phyloP scores from a whole-genome alignment of 2,113 vertebrate species.

The Archilochus colubris region DNA sequence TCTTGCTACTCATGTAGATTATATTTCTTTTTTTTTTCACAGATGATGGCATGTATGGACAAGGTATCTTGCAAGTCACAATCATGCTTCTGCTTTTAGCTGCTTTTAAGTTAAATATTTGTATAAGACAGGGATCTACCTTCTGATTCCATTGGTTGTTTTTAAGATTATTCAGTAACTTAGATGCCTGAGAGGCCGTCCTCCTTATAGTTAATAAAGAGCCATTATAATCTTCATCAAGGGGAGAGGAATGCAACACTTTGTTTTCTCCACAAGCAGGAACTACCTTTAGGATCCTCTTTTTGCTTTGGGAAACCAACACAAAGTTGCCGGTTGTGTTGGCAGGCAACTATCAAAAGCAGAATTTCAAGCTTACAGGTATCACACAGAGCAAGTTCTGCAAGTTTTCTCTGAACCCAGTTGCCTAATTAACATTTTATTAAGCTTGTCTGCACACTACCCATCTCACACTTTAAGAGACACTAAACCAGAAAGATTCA shows the following conservation, averaged over 20 bases:
- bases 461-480: background rate
- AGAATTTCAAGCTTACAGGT: slow-evolving; percentile 15
- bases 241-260: accelerated
- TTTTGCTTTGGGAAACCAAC: background rate
- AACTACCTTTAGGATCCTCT: background rate
- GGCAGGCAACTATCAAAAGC: background rate
- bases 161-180: background rate
- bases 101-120: background rate
- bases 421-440: background rate
- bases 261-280: background rate
- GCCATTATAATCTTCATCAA: background rate
- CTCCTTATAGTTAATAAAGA: background rate
- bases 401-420: background rate
- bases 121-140: background rate
- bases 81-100: background rate
- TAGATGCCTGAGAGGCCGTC: background rate
- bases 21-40: no score
- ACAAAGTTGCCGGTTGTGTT: background rate
- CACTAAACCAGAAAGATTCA: background rate
- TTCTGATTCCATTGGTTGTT: background rate
- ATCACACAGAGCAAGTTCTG: background rate
- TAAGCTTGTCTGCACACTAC: background rate
- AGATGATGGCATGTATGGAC: background rate
- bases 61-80: background rate
- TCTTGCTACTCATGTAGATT: background rate